Base-by-base conservation (phyloP, 1,140 invertebrate genomes). In the Drosophila nigrodunni region DNA sequence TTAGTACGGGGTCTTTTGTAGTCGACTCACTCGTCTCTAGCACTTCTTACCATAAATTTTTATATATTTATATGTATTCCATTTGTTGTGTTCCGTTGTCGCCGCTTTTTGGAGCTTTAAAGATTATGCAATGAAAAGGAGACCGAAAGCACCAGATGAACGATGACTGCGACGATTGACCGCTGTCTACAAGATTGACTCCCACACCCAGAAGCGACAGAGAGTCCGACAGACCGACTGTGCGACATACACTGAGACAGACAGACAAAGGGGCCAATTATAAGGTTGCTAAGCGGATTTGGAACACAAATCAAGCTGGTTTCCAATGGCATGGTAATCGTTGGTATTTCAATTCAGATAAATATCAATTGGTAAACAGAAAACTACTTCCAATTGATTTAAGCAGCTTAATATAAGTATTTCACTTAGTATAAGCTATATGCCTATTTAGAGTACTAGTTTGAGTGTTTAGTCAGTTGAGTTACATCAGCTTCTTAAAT, bases 221-320 rank as follows among this genome's bases (percentile, higher is more conserved):
- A 30, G 21, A 59, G 21, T 44, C 21, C 13, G 30, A 21, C 30
- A 21, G 8, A 8, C 7, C 39, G 13, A 30, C 25, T 46, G 21
- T 44, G 21, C 13, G 18, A 55, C 61, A 67, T 10, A 15, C 47
- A 11, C 7, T 30, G 18, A 30, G 1, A 47, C 55, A 69, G 67
- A 49, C 44, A 59, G 66, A 68, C 72, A 74, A 75, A 61, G 49
- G 54, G 21, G 85, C 73, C 82, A 88, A 89, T 88, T 87, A 88
- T 80, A 79, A 55, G 75, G 70, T 80, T 83, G 83, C 83, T 88
- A 88, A 88, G 83, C 83, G 85, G 83, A 88, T 88, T 88, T 78
- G n/a, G 34, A 46, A n/a, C 35, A 61, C 25, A 39, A 43, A 52
- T 55, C 49, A 21, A 46, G 11, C 37, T 65, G 52, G 52, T 46